Base-by-base conservation (phyloP, 2,888 invertebrate species). In the Apodemia hepburni region DNA sequence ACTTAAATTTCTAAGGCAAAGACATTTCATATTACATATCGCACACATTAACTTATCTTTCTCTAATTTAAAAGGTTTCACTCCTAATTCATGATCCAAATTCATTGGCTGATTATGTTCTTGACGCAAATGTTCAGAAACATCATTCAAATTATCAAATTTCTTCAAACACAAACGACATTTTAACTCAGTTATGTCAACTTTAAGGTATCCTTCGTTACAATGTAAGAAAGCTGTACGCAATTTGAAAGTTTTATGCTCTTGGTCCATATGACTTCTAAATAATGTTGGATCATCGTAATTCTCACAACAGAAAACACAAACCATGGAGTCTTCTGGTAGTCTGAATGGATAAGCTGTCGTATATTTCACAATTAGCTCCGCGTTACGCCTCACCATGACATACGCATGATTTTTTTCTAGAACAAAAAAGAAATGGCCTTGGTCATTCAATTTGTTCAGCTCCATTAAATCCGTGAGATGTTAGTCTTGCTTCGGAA, bases 381-480 rank as follows among this genome's bases (percentile, higher is more conserved):
- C 85, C 75, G 88, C 89, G 84, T 89, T 90, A 76, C 81, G 80
- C 80, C 82, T 87, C 73, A 84, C 82, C 81, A 81, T 77, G 79
- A 76, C 73, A 80, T 82, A 78, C 75, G 80, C 76, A 76, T 83
- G 82, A 76, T 79, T 81, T 75, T 70, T 68, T 70, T 86, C 89
- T 89, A 89, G 81, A 89, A 89, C 88, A 89, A 85, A 89, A 61
- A 85, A 88, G 84, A 88, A 88, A 88, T 81, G 82, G 74, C 81
- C 80, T 71, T 70, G 76, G 77, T 87, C 86, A 87, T 84, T 84
- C 74, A 77, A 66, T 70, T 60, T 62, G 65, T 51, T 47, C 51
- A 11, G 51, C 18, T 51, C 0, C n/a, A 57, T 61, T 33, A 33
- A 33, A 33, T 33, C 33, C 33, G 33, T 1, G 8, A 6, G 29